Percentiles rank a stretch among this genome's conserved stretches.
phyloP scores from a whole-genome alignment of 64 coral and sea anemone species.

The Montipora cactus region DNA sequence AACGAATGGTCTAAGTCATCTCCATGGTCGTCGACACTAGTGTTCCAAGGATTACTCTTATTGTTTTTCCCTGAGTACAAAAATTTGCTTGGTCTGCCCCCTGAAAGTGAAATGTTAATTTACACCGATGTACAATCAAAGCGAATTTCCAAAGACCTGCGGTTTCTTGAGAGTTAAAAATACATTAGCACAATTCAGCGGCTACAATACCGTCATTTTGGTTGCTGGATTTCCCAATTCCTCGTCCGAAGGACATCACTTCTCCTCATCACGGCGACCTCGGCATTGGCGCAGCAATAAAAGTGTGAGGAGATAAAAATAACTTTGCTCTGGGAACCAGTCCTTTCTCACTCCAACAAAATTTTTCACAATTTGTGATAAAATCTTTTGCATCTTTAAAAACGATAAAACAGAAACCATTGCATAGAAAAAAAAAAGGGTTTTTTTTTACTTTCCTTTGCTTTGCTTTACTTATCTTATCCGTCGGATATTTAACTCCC shows the following conservation, averaged over 20 bases:
- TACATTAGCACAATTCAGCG: not conserved
- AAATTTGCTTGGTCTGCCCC: slow-evolving; percentile 83
- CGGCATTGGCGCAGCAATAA: not conserved
- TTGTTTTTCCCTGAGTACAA: slow-evolving; percentile 73
- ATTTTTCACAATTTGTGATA: too few relatives aligned
- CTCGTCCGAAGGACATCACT: slow-evolving; percentile 39
- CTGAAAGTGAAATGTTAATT: slow-evolving; percentile 23
- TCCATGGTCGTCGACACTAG: not conserved
- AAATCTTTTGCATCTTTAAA: too few relatives aligned
- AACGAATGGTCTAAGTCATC: slow-evolving; percentile 54
- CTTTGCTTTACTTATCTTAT: not conserved
- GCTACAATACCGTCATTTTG: slow-evolving; percentile 23
- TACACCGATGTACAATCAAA: not conserved
- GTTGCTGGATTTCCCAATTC: slow-evolving; percentile 32
- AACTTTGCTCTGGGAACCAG: slow-evolving; percentile 26
- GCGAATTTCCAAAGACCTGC: not conserved
- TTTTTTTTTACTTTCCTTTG: not conserved
- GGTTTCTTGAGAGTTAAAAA: not conserved
- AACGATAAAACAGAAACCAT: too few relatives aligned
- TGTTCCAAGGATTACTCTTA: slow-evolving; percentile 71
- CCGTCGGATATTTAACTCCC: too few relatives aligned
- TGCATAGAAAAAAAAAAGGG: too few relatives aligned
- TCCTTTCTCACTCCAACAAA: not conserved
- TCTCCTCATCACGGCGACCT: slow-evolving; percentile 10
- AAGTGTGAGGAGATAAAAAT: not conserved